Evolutionary conservation across 2,113 vertebrate species (phyloP).

Genomic region (Gymnogyps californianus): DNA sequence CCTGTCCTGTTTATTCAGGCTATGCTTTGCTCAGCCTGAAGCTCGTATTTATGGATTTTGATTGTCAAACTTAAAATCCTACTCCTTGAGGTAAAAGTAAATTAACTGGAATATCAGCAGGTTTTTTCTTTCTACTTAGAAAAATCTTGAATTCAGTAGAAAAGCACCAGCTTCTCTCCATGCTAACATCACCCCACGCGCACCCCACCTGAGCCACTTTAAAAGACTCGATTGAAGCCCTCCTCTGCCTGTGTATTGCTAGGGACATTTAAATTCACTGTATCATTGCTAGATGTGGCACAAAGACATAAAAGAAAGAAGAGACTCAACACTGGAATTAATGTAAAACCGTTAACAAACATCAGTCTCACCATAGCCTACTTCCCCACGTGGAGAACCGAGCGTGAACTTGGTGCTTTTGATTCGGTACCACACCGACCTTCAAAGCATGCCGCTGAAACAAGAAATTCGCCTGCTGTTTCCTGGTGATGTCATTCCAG

Average conservation of each 20-base stretch:
- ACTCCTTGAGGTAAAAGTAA: not conserved
- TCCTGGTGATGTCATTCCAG: not conserved
- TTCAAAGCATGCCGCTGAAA: not conserved
- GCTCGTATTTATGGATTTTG: not conserved
- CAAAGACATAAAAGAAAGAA: not conserved
- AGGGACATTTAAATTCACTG: not conserved
- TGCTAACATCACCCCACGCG: not conserved
- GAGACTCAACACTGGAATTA: accelerated
- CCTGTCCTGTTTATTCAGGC: not conserved
- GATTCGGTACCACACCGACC: accelerated
- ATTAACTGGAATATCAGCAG: not conserved
- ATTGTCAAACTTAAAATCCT: not conserved
- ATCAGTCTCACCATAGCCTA: accelerated
- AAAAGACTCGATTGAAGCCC: not conserved
- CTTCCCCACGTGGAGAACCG: accelerated
- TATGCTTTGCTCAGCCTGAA: not conserved
- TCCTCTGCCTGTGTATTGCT: not conserved
- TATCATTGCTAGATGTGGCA: not conserved
- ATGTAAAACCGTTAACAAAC: not conserved
- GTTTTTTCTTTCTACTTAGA: not conserved
- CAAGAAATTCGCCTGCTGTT: not conserved
- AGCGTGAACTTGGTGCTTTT: accelerated
- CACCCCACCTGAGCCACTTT: not conserved
- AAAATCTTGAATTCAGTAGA: not conserved
- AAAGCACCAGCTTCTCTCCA: not conserved